Evolutionary conservation across 2,888 invertebrate genomes (phyloP), one percentile per base, ranked within the genome.

Genomic region (Cremastinae sp.): DNA sequence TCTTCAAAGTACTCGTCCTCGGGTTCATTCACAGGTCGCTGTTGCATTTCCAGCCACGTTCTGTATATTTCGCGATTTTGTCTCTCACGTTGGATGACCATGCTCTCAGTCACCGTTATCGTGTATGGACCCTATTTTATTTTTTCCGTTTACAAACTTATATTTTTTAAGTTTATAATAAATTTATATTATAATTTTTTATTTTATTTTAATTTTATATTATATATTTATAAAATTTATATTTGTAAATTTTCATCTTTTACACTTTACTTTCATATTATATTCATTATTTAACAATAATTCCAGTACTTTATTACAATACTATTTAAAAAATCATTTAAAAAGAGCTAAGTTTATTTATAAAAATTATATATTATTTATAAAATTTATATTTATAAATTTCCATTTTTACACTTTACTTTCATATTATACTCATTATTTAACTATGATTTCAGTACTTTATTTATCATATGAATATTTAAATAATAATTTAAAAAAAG

Each of bases 61-160:
- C 82, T 83, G 10, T 82, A 81, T n/a, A 88, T 79, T 74, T 85
- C 83, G 8, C 81, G 79, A 49, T 88, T 88, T 71, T 86, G 82
- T n/a, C 81, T 72, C 56, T 87, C 85, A 0, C 88, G 82, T 12
- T 81, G 78, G 0, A 72, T 66, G 12, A 86, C 87, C 88, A 88
- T 88, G 8, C 81, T 81, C 45, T 86, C 83, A 0, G 87, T 88
- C 2, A 87, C 87, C 0, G 81, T 86, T 4, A 84, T 41, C 2
- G 79, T 82, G 64, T 84, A 88, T 2, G 88, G 88, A 0, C 88
- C 88, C 88, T 88, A 14, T 22, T 75, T 41, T 49, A 0, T 2
- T 0, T 49, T 9, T 56, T 4, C 20, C n/a, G 4, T 22, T 14
- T 4, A 61, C 36, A 43, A 41, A 20, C 16, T 0, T 36, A 34